These are phyloP conservation scores for Drosophila elegans DNA, from an alignment of 1,140 invertebrate genomes.

Conservation along the genomic window DNA sequence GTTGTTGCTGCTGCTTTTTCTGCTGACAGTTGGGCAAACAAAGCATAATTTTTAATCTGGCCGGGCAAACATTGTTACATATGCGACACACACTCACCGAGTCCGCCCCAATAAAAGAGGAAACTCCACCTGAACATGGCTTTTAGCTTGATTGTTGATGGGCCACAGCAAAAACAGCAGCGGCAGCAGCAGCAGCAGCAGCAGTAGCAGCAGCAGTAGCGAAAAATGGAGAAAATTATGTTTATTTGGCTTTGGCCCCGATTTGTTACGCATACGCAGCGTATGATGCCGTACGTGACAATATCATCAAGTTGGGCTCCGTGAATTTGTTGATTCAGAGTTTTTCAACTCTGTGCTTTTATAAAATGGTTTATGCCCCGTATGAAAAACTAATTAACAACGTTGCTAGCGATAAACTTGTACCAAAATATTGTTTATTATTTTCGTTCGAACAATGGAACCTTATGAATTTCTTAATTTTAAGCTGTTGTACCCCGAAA, in stretches of 20 bases:
- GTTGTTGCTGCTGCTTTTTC: constrained; percentile 59
- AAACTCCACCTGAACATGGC: constrained; percentile 64
- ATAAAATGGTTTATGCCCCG: constrained; percentile 16
- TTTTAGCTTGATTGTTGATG: constrained; percentile 80
- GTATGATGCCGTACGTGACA: constrained; percentile 63
- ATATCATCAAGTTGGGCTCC: constrained; percentile 63
- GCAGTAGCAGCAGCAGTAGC: constrained; percentile 11
- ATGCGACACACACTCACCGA: constrained; percentile 51
- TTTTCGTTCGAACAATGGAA: not conserved
- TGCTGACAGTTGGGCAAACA: constrained; percentile 82
- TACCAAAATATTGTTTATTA: not conserved
- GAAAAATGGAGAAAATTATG: constrained; percentile 62
- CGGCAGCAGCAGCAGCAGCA: constrained; percentile 8
- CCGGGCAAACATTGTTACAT: constrained; percentile 79
- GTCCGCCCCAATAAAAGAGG: constrained; percentile 1
- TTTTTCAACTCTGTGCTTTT: constrained; percentile 24
- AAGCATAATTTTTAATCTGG: constrained; percentile 83
- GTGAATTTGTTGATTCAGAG: constrained; percentile 61
- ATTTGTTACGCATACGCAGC: constrained; percentile 71
- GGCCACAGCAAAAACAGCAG: constrained; percentile 24
- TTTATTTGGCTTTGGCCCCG: constrained; percentile 71
- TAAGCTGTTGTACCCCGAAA: too few relatives aligned
- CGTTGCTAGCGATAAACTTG: not conserved
- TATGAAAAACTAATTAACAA: constrained; percentile 24
- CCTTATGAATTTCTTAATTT: too few relatives aligned